Percentiles rank a stretch among this genome's conserved stretches.
Conservation (phyloP, 2,113 vertebrate genomes). For the Larimichthys polyactis region DNA sequence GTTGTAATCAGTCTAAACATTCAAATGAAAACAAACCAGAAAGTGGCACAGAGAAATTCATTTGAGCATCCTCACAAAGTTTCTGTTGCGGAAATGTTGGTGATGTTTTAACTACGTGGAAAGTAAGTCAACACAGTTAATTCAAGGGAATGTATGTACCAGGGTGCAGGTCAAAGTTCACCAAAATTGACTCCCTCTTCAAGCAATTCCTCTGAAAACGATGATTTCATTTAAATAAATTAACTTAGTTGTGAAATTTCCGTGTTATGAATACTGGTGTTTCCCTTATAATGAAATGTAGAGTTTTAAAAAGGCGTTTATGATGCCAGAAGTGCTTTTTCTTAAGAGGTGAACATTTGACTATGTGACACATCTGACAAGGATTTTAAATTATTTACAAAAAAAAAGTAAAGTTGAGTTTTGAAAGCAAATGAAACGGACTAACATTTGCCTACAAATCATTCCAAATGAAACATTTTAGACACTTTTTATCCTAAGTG, state of each 20-base stretch:
- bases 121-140: neutral
- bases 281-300: too few relatives aligned
- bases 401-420: neutral
- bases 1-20: neutral
- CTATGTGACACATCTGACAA: neutral
- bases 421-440: neutral
- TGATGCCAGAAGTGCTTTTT: too few relatives aligned
- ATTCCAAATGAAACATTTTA: neutral
- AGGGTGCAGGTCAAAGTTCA: neutral
- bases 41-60: neutral
- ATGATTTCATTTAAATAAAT: neutral
- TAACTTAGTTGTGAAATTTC: neutral
- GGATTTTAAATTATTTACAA: neutral
- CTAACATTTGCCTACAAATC: neutral
- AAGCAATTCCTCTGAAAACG: neutral
- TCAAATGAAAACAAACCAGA: neutral
- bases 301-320: too few relatives aligned
- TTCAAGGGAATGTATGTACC: neutral
- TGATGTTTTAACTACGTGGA: neutral
- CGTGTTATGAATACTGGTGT: neutral
- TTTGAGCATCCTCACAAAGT: neutral
- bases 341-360: too few relatives aligned
- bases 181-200: neutral
- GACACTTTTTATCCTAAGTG: neutral
- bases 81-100: neutral